These are phyloP conservation scores for Corydoras maculifer DNA, from an alignment of 2,113 vertebrate genomes.

Conservation along the genomic window DNA sequence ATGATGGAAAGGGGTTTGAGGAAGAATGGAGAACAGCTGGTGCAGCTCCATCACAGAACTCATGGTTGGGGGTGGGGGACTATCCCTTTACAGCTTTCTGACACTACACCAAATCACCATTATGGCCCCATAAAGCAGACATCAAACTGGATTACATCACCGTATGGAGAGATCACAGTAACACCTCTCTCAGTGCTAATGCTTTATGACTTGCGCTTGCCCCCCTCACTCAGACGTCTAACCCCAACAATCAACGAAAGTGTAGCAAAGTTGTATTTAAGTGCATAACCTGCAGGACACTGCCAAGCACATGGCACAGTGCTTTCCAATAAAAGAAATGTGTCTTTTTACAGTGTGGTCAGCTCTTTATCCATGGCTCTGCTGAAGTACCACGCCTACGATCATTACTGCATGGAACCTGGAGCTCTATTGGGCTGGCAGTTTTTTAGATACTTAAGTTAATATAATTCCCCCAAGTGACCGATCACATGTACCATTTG, in stretches of 20 bases:
- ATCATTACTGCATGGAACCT: too few relatives aligned
- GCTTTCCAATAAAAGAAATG: too few relatives aligned
- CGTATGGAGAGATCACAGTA: neutral
- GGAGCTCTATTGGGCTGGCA: too few relatives aligned
- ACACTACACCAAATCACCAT: slow-evolving; percentile 18
- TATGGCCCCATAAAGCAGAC: slow-evolving; percentile 9
- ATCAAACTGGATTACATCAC: neutral
- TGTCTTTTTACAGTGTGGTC: too few relatives aligned
- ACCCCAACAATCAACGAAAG: neutral
- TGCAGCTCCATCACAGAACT: neutral
- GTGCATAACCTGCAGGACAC: too few relatives aligned
- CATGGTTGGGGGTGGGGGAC: slow-evolving; percentile 7
- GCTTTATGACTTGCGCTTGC: slow-evolving; percentile 7
- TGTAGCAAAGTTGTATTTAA: too few relatives aligned
- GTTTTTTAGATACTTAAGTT: too few relatives aligned
- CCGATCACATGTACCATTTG: too few relatives aligned
- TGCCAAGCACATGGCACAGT: too few relatives aligned
- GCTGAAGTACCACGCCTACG: too few relatives aligned
- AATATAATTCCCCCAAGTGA: too few relatives aligned
- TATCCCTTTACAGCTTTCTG: slow-evolving; percentile 9
- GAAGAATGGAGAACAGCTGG: slow-evolving; percentile 9
- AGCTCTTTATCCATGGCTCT: too few relatives aligned
- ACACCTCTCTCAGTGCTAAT: neutral
- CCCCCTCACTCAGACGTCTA: neutral
- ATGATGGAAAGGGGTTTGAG: neutral